Conservation (phyloP, 1,140 invertebrate species). For the Lordiphosa stackelbergi region DNA sequence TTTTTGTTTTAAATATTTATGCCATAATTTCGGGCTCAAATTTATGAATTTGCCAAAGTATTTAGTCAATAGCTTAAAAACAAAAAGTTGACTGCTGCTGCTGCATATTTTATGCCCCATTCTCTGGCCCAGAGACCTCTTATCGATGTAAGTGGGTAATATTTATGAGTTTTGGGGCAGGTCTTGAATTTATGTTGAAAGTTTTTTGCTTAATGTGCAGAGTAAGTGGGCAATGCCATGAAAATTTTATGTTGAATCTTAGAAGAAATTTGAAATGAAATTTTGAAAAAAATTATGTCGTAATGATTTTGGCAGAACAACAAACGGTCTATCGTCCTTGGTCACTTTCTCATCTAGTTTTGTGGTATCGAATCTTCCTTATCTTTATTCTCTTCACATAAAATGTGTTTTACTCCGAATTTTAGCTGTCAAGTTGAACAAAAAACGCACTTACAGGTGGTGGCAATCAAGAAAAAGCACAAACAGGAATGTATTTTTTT, state of each 20-base stretch:
- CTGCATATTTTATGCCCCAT: constrained; percentile 57
- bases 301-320: no score
- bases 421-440: no score
- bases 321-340: no score
- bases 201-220: constrained; percentile 54
- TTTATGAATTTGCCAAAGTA: constrained; percentile 75
- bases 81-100: constrained; percentile 30
- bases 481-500: constrained; percentile 13
- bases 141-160: constrained; percentile 52
- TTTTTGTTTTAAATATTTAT: constrained; percentile 68
- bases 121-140: constrained; percentile 8
- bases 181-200: constrained; percentile 63
- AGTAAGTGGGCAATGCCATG: constrained; percentile 18
- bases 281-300: no score
- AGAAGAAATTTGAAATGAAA: no score
- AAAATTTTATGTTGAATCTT: constrained; percentile 36
- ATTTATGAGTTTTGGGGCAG: constrained; percentile 46
- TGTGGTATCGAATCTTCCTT: no score
- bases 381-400: constrained; percentile 27
- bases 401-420: no score
- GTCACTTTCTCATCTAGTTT: no score
- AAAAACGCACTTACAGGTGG: constrained; percentile 49
- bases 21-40: constrained; percentile 56
- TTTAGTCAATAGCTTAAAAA: constrained; percentile 70
- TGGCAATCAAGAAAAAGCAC: constrained; percentile 7